phyloP scores from a whole-genome alignment of 2,797 vertebrate species.

The Urophycis tenuis region DNA sequence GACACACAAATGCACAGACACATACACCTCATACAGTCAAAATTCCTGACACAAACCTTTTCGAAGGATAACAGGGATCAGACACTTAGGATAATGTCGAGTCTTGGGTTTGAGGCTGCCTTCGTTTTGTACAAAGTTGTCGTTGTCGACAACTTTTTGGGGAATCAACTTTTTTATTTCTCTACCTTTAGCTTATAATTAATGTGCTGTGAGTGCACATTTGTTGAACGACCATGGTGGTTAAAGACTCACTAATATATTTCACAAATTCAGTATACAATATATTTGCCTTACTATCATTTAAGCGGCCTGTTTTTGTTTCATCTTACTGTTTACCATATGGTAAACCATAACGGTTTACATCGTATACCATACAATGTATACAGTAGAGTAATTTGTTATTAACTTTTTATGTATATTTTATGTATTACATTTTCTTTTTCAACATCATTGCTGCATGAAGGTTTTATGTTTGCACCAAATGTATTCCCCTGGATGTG shows the following conservation, averaged over 20 bases:
- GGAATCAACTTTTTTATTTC: not conserved
- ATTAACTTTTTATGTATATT: too few relatives aligned
- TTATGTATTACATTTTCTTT: too few relatives aligned
- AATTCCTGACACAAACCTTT: slow-evolving; percentile 40
- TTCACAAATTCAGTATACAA: not conserved
- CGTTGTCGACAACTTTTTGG: not conserved
- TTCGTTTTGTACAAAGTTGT: not conserved
- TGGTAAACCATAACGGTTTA: too few relatives aligned
- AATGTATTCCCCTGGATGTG: too few relatives aligned
- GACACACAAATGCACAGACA: not conserved
- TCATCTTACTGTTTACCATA: too few relatives aligned
- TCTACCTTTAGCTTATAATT: not conserved
- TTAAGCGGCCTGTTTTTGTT: too few relatives aligned
- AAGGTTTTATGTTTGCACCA: too few relatives aligned
- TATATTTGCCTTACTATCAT: not conserved
- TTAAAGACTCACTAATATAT: not conserved
- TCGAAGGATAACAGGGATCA: slow-evolving; percentile 38
- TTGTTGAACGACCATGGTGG: not conserved
- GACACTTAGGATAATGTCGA: slow-evolving; percentile 51
- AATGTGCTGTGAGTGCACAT: not conserved
- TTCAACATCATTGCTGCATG: too few relatives aligned
- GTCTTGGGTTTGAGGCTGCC: not conserved
- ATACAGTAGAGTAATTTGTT: too few relatives aligned
- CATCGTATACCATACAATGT: too few relatives aligned
- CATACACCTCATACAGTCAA: slow-evolving; percentile 8